Base-by-base conservation (phyloP, 2,797 vertebrate species). In the Lutjanus campechanus region DNA sequence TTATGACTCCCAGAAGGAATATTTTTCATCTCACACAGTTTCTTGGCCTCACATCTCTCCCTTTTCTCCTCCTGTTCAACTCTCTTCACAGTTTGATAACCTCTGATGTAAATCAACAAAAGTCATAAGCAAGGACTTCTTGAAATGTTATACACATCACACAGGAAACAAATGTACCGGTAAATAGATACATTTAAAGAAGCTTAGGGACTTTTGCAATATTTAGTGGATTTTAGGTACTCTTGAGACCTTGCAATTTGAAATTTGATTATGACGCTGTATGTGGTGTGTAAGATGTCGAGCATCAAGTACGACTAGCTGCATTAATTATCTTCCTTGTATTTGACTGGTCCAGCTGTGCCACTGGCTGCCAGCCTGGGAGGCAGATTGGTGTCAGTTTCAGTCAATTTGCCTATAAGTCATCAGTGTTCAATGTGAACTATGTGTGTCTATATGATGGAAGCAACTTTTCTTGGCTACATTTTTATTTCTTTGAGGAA, bases 331-430 rank as follows among this genome's bases (percentile, higher is more conserved):
- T 69, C 63, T 82, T 66, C 40, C 71, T 81, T 77, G 50, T 58
- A 70, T 80, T 71, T 78, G 73, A 86, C 63, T 79, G 62, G 65
- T 82, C 63, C 77, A 81, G 82, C 85, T 86, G 85, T 83, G 79
- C 78, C 70, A 63, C 80, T 83, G 83, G 87, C 85, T 81, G 72
- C 56, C 66, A 44, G 79, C 79, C 77, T 67, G 56, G 49, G 41
- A 76, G 73, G 62, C 79, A 79, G 79, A 73, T 47, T 73, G 76
- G 69, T 81, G 80, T 80, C 76, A 76, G 67, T 76, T 77, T 76
- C 6, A 22, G 77, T 89, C 80, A 83, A 65, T 73, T 65, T 69
- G 72, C 50, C 73, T 41, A 61, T 71, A 80, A 82, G 69, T 88
- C 84, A 73, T 72, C 71, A 62, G 43, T 68, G 64, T 63, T 74